phyloP scores from a whole-genome alignment of 2,113 vertebrate species.

The human region GRCh38 chr9:75072001-75072500 shows the following conservation, averaged over 20 bases:
- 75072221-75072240: not conserved
- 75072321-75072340: not conserved
- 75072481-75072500: not conserved
- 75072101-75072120: not conserved
- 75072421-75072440: conserved; percentile 19
- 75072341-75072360: not conserved
- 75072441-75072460: conserved; percentile 19
- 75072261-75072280: not conserved
- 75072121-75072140: not conserved
- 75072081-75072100: not conserved
- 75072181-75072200: not conserved
- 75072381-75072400: not conserved
- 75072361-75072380: not conserved
- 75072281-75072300: not conserved
- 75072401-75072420: conserved; percentile 3
- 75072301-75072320: not conserved
- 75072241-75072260: not conserved
- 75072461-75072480: not conserved
- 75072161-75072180: not conserved
- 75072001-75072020: not conserved
- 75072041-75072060: not conserved
- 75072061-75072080: not conserved
- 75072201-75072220: not conserved
- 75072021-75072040: not conserved
- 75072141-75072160: not conserved